Conservation (phyloP, 2,797 vertebrate species). For the Malurus splendens region DNA sequence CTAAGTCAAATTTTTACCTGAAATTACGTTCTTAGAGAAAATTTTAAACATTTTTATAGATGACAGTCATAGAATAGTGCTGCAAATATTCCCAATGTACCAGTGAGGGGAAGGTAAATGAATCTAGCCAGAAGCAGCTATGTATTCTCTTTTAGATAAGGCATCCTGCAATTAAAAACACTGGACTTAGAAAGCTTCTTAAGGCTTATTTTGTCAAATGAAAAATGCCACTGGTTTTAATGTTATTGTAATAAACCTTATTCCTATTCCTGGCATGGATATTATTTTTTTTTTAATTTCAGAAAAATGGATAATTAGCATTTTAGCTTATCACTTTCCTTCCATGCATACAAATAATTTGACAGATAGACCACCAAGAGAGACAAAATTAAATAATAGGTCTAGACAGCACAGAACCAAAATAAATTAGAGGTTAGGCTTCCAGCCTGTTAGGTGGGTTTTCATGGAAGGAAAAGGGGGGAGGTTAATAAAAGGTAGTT, state of each 20-base stretch:
- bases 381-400: conserved; percentile 70
- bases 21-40: background rate
- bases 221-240: conserved; percentile 57
- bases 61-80: background rate
- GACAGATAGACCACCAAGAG: conserved; percentile 64
- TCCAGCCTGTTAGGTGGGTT: conserved; percentile 8
- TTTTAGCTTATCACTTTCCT: conserved; percentile 71
- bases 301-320: conserved; percentile 72
- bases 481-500: background rate
- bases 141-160: conserved; percentile 38
- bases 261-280: conserved; percentile 68
- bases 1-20: background rate
- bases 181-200: conserved; percentile 46
- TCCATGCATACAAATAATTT: conserved; percentile 70
- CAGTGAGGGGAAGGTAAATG: background rate
- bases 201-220: conserved; percentile 55
- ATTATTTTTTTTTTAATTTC: conserved; percentile 36
- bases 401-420: conserved; percentile 48
- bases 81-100: background rate
- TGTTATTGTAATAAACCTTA: conserved; percentile 58
- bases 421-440: conserved; percentile 61
- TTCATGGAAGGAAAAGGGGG: background rate
- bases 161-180: conserved; percentile 46
- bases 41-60: background rate
- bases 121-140: background rate